Conservation (phyloP, 37 sponge, comb jelly and placozoan genomes). For the Diacarnus erythraeanus region DNA sequence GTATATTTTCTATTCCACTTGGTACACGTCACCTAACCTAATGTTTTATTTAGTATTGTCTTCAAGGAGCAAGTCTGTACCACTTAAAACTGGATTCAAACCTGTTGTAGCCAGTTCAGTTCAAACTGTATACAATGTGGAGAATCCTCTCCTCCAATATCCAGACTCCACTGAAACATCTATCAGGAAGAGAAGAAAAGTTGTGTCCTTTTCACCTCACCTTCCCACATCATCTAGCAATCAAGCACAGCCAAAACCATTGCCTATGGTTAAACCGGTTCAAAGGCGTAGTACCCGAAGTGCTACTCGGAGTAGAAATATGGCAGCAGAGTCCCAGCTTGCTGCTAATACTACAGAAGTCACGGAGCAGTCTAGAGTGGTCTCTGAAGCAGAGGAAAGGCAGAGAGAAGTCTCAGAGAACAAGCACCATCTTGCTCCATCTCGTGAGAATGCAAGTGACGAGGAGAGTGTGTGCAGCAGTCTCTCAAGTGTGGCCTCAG, state of each 20-base stretch:
- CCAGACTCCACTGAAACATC: neutral
- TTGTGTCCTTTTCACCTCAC: neutral
- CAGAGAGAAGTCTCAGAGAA: neutral
- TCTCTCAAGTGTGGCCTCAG: slow-evolving; percentile 15
- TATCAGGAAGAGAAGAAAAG: neutral
- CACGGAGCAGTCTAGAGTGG: neutral
- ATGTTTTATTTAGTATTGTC: neutral
- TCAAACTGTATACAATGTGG: no score
- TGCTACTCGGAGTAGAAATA: neutral
- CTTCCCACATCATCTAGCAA: neutral
- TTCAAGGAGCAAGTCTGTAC: no score
- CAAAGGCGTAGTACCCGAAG: neutral
- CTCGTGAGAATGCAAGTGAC: slow-evolving; percentile 5
- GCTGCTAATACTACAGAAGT: no score
- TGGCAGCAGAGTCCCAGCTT: no score
- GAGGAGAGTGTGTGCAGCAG: slow-evolving; percentile 26
- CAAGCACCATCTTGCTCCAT: neutral
- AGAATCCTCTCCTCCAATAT: neutral
- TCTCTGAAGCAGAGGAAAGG: neutral
- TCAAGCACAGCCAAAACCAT: neutral
- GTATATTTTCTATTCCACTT: neutral
- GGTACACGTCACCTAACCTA: no score
- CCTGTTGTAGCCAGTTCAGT: no score
- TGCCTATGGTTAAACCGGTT: neutral
- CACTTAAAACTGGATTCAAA: no score